phyloP scores from a whole-genome alignment of 2,888 invertebrate species.

The Caenorhabditis wallacei region DNA sequence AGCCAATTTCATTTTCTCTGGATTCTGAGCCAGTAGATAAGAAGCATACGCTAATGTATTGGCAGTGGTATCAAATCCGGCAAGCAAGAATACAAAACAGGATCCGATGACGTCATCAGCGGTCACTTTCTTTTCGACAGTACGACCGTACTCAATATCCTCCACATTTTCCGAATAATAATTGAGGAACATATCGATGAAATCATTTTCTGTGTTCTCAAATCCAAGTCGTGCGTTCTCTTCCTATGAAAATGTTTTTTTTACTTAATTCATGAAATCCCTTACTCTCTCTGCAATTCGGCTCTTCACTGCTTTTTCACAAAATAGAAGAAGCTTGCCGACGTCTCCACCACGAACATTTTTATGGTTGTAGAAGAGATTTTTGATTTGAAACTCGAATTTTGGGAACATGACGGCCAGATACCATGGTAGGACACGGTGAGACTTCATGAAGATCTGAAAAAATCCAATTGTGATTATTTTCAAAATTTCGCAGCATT shows the following conservation, averaged over 20 bases:
- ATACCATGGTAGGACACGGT: constrained; percentile 49
- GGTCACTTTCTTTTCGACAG: constrained; percentile 71
- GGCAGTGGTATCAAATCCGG: constrained; percentile 85
- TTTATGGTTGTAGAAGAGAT: constrained; percentile 51
- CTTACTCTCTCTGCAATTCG: constrained; percentile 49
- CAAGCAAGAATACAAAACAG: constrained; percentile 78
- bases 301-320: constrained; percentile 16
- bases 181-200: constrained; percentile 82
- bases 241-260: constrained; percentile 25
- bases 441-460: constrained; percentile 60
- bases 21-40: constrained; percentile 84
- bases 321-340: constrained; percentile 35
- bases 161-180: constrained; percentile 68
- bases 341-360: constrained; percentile 57
- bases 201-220: constrained; percentile 71
- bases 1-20: constrained; percentile 65
- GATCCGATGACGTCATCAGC: constrained; percentile 76
- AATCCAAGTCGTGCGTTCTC: constrained; percentile 54
- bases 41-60: constrained; percentile 84
- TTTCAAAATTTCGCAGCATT: too few species aligned
- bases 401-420: constrained; percentile 50
- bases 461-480: neutral
- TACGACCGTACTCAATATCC: constrained; percentile 41
- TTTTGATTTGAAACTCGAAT: constrained; percentile 27
- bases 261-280: neutral